Evolutionary conservation across 2,888 invertebrate genomes (phyloP).

Genomic region (Drosophila affinis): DNA sequence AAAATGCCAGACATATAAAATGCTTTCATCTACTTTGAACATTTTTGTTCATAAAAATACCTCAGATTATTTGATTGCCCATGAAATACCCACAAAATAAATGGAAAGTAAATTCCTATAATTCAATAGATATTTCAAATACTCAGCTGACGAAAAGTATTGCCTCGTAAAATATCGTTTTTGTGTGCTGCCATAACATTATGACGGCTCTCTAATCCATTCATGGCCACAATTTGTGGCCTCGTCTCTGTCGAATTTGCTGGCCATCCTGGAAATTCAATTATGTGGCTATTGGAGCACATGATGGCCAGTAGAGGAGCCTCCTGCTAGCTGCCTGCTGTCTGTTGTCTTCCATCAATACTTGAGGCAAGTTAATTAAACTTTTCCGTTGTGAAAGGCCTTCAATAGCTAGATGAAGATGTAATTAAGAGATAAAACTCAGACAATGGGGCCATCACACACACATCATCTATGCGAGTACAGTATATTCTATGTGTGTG

Average conservation of each 20-base stretch:
- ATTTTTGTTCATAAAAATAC: neutral
- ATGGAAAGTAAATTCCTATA: neutral
- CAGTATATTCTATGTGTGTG: conserved; percentile 14
- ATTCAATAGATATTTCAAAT: neutral
- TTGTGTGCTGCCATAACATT: conserved; percentile 7
- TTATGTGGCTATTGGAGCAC: conserved; percentile 50
- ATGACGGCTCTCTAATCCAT: conserved; percentile 1
- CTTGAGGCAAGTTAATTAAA: conserved; percentile 68
- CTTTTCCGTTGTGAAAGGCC: conserved; percentile 56
- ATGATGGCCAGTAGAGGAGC: neutral
- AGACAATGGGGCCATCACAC: conserved; percentile 53
- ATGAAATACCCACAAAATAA: neutral
- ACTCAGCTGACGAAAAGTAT: no score
- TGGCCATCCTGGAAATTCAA: conserved; percentile 62
- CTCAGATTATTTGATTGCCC: neutral
- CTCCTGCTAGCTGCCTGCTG: neutral
- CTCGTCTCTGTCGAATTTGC: neutral
- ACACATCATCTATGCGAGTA: conserved; percentile 16
- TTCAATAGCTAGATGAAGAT: conserved; percentile 65
- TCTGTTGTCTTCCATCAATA: conserved; percentile 17
- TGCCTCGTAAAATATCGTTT: neutral
- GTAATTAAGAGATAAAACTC: conserved; percentile 73
- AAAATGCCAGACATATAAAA: neutral
- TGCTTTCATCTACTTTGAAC: neutral
- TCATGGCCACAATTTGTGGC: conserved; percentile 17